Evolutionary conservation across 2,888 invertebrate genomes (phyloP).

Genomic region (Sinopyrophorus schimmeli): DNA sequence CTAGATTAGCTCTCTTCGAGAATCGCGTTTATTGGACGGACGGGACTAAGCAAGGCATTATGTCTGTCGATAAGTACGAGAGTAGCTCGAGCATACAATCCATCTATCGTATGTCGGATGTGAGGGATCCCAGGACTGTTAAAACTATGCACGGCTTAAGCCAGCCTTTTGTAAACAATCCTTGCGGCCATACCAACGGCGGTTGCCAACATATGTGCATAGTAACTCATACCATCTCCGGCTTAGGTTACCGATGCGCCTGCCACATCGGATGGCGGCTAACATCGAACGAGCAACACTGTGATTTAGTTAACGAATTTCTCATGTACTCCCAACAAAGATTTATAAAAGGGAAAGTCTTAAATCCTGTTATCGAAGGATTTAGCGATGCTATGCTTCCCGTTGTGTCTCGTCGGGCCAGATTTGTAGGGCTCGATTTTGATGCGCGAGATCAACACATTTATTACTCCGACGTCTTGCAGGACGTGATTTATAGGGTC

Average conservation of each 20-base stretch:
- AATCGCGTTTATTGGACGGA: slow-evolving; percentile 91
- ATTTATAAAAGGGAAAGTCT: slow-evolving; percentile 91
- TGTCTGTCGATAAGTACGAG: slow-evolving; percentile 84
- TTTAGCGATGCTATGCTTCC: slow-evolving; percentile 96
- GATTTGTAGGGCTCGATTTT: slow-evolving; percentile 94
- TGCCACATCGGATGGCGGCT: slow-evolving; percentile 87
- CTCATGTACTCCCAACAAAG: slow-evolving; percentile 94
- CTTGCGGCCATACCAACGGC: slow-evolving; percentile 85
- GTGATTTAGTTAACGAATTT: slow-evolving; percentile 82
- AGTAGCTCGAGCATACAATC: slow-evolving; percentile 78
- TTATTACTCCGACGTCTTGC: slow-evolving; percentile 96
- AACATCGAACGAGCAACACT: slow-evolving; percentile 73
- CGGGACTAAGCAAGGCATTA: slow-evolving; percentile 84
- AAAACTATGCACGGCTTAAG: slow-evolving; percentile 79
- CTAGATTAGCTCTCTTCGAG: slow-evolving; percentile 81
- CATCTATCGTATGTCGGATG: slow-evolving; percentile 78
- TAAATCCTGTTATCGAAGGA: slow-evolving; percentile 85
- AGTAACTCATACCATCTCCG: slow-evolving; percentile 72
- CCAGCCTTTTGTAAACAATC: slow-evolving; percentile 74
- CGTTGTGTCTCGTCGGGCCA: slow-evolving; percentile 85
- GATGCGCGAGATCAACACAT: slow-evolving; percentile 89
- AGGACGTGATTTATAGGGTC: slow-evolving; percentile 89
- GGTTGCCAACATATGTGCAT: slow-evolving; percentile 95
- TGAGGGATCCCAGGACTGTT: slow-evolving; percentile 81
- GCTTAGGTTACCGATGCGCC: slow-evolving; percentile 87